Base-by-base conservation (phyloP, 1,140 invertebrate genomes). In the Cyphomyrmex costatus region DNA sequence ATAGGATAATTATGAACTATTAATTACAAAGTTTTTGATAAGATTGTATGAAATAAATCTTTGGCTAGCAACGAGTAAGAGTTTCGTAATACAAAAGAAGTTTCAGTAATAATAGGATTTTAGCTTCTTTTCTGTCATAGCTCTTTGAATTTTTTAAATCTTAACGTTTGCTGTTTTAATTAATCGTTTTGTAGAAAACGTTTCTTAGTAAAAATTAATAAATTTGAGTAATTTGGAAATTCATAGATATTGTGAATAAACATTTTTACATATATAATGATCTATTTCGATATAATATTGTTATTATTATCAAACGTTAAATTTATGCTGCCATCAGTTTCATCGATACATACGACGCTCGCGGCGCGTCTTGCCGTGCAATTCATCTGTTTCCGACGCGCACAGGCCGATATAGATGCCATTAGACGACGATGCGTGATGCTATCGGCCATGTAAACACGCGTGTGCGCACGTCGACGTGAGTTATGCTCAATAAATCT, bases 401-500 rank as follows among this genome's bases (percentile, higher is more conserved):
- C 19, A n/a, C 61, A 53, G 24, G 8, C 27, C 82, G 36, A 77
- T 82, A 78, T 53, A 30, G 82, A 78, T 78, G 82, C 82, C 71
- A 76, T 77, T 85, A 76, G 61, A 78, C 82, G 74, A 85, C 46
- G 74, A 85, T 33, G 60, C 82, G 73, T 78, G 82, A 85, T 85
- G 74, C 82, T 76, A 78, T 63, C 82, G 73, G 46, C 74, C 58
- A 1, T 78, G 82, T 78, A 85, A 85, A 85, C 74, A 78, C 61
- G 82, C 73, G 74, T 63, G 73, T 33, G 73, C 65, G 65, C 74
- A 56, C 60, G 73, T 78, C 73, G 42, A 63, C 46, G 58, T 73
- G 76, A 73, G 63, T 89, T 85, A 90, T 87, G 66, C 74, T 61
- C 89, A 86, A 90, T 89, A 89, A 89, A 87, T 89, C 79, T 77